Evolutionary conservation across 2,797 vertebrate species (phyloP).

Genomic region (Otolemur crassicaudatus): DNA sequence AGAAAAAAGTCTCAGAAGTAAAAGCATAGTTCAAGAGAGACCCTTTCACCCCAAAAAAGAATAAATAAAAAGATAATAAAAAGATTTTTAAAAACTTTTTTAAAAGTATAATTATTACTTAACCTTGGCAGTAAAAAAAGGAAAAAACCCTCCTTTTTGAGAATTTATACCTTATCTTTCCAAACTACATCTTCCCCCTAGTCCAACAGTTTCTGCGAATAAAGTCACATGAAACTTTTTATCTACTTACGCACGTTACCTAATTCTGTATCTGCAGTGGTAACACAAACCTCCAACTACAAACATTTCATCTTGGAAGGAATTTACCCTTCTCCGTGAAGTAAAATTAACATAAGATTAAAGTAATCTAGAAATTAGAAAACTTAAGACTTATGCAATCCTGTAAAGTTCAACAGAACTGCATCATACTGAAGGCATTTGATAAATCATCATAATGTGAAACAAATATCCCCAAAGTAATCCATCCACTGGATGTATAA

Average conservation of each 20-base stretch:
- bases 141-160: not conserved
- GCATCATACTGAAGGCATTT: slow-evolving; percentile 67
- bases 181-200: not conserved
- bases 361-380: slow-evolving; percentile 48
- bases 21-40: not conserved
- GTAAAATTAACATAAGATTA: slow-evolving; percentile 20
- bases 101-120: slow-evolving; percentile 18
- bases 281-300: not conserved
- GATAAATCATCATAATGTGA: slow-evolving; percentile 71
- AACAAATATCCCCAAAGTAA: slow-evolving; percentile 68
- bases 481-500: slow-evolving; percentile 20
- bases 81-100: not conserved
- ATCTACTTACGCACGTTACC: not conserved
- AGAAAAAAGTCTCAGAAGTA: not conserved
- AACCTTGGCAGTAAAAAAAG: not conserved
- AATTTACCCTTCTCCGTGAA: not conserved
- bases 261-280: not conserved
- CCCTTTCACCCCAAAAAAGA: not conserved
- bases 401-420: slow-evolving; percentile 73
- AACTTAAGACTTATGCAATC: slow-evolving; percentile 34
- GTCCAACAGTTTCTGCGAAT: not conserved
- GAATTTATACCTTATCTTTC: not conserved
- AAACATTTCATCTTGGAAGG: slow-evolving; percentile 36
- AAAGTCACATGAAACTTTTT: slow-evolving; percentile 46
- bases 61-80: not conserved